These are phyloP conservation scores for Megalops atlanticus DNA, from an alignment of 2,113 vertebrate species.

Conservation along the genomic window DNA sequence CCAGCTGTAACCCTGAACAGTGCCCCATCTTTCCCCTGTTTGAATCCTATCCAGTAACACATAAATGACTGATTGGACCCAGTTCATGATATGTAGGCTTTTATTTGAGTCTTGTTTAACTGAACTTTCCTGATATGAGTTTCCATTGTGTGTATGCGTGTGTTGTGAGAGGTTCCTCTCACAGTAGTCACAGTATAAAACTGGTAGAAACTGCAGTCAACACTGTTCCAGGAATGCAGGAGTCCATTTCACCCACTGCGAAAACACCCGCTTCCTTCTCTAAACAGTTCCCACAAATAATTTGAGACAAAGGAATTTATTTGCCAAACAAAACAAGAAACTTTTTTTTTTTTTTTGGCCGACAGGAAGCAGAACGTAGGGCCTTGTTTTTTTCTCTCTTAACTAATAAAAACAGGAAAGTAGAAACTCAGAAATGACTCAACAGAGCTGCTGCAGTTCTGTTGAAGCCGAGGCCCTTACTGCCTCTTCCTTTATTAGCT, in stretches of 20 bases:
- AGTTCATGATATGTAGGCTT: too few species aligned
- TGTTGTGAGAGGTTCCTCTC: too few species aligned
- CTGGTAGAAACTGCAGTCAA: slow-evolving; percentile 5
- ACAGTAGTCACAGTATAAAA: neutral
- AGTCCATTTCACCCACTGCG: slow-evolving; percentile 15
- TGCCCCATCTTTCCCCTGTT: too few species aligned
- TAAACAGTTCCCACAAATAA: slow-evolving; percentile 21
- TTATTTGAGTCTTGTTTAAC: too few species aligned
- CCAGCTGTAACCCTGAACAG: too few species aligned
- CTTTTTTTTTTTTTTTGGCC: slow-evolving; percentile 18
- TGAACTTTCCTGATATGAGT: too few species aligned
- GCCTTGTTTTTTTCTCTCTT: slow-evolving; percentile 6
- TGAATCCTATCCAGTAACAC: too few species aligned
- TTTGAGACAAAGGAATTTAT: slow-evolving; percentile 14
- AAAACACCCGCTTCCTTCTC: slow-evolving; percentile 30
- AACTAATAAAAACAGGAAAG: slow-evolving; percentile 16
- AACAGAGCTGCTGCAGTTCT: neutral
- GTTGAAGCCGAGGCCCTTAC: neutral
- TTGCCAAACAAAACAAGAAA: slow-evolving; percentile 38
- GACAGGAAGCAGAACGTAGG: slow-evolving; percentile 20
- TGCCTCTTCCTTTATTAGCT: neutral
- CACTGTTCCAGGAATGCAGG: slow-evolving; percentile 28
- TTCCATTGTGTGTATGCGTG: too few species aligned
- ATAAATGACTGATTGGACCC: too few species aligned
- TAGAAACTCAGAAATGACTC: slow-evolving; percentile 10